These are phyloP conservation scores for Zaprionus camerounensis DNA, from an alignment of 1,140 invertebrate species.

Conservation along the genomic window DNA sequence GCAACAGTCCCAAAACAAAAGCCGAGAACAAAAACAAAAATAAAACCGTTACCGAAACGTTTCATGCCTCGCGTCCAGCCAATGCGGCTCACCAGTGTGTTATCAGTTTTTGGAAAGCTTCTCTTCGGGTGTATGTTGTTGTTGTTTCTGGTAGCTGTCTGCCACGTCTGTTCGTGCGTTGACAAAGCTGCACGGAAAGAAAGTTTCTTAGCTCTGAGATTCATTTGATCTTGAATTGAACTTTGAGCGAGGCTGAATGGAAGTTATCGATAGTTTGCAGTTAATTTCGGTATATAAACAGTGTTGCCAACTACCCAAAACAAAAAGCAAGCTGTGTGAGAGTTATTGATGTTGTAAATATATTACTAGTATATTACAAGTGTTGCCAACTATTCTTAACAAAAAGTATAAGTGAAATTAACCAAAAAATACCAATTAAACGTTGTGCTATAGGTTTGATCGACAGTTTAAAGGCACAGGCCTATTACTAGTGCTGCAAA, in stretches of 20 bases:
- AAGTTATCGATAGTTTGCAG: not conserved
- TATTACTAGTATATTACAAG: too few species aligned
- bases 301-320: constrained; percentile 1
- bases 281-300: not conserved
- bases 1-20: constrained; percentile 19
- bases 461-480: not conserved
- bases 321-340: not conserved
- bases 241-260: not conserved
- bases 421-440: not conserved
- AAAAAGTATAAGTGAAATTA: not conserved
- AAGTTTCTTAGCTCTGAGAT: not conserved
- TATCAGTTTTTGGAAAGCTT: constrained; percentile 61
- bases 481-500: not conserved
- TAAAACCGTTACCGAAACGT: not conserved
- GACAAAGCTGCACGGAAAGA: constrained; percentile 51
- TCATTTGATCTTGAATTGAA: not conserved
- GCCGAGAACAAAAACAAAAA: constrained; percentile 11
- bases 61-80: constrained; percentile 29
- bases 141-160: constrained; percentile 17
- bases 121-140: constrained; percentile 4
- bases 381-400: not conserved
- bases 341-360: too few species aligned
- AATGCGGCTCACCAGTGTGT: constrained; percentile 57
- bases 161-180: constrained; percentile 39
- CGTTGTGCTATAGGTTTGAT: not conserved